Conservation (phyloP, 2,113 vertebrate species). For the Sorex fumeus region DNA sequence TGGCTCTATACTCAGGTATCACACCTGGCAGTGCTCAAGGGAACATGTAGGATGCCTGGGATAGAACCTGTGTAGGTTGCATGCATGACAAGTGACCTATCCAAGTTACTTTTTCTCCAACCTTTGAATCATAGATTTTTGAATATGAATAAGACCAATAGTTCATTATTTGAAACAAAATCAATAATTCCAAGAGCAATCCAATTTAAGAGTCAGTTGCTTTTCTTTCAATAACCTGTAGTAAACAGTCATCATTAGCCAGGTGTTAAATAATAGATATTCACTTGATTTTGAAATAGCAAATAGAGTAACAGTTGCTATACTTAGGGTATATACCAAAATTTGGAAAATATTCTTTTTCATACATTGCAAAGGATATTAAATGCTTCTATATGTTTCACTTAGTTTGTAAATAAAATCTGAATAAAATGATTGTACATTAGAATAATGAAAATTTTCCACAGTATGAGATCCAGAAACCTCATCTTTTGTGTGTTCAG, state of each 20-base stretch:
- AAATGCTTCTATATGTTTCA: not conserved
- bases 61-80: no score
- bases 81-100: no score
- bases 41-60: no score
- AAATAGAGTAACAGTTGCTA: slow-evolving; percentile 13
- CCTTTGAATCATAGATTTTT: no score
- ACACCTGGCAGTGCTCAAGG: no score
- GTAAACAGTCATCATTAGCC: not conserved
- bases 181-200: slow-evolving; percentile 6
- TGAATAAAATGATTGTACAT: slow-evolving; percentile 37
- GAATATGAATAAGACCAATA: no score
- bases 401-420: not conserved
- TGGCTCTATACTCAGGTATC: no score
- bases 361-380: not conserved
- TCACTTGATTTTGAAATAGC: slow-evolving; percentile 15
- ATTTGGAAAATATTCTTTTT: not conserved
- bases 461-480: not conserved
- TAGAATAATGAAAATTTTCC: slow-evolving; percentile 42
- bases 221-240: slow-evolving; percentile 22
- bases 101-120: no score
- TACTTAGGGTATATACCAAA: not conserved
- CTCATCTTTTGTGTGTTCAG: not conserved
- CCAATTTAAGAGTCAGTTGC: slow-evolving; percentile 8
- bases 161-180: not conserved
- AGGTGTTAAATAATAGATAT: slow-evolving; percentile 29